phyloP scores from a whole-genome alignment of 2,113 vertebrate species.

The Mobula hypostoma region DNA sequence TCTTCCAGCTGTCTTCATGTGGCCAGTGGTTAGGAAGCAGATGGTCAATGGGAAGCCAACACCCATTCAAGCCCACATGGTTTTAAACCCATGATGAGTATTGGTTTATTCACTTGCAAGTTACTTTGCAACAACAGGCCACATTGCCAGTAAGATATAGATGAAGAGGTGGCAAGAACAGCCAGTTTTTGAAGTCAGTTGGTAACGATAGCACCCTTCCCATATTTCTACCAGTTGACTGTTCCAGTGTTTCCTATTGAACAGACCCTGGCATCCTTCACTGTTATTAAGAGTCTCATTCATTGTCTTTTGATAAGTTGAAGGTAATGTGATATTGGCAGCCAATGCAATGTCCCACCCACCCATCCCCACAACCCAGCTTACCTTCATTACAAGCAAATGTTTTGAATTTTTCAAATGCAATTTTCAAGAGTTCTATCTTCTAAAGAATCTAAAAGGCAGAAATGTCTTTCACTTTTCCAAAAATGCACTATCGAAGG shows the following conservation, averaged over 20 bases:
- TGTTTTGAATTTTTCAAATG: background rate
- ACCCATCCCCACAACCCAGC: background rate
- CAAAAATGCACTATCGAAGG: background rate
- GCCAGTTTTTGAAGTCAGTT: background rate
- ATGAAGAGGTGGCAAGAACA: no score
- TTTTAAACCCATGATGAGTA: background rate
- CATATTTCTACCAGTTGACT: background rate
- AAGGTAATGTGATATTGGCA: background rate
- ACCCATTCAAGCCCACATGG: no score
- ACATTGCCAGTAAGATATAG: background rate
- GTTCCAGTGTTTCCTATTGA: background rate
- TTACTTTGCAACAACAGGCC: background rate
- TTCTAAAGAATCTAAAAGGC: background rate
- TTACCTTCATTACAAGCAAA: background rate
- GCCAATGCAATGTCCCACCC: background rate
- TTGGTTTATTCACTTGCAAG: background rate
- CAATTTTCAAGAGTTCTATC: background rate
- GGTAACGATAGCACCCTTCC: background rate
- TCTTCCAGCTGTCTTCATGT: background rate
- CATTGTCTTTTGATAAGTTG: background rate
- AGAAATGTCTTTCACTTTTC: background rate
- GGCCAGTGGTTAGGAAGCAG: background rate
- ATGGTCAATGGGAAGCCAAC: background rate
- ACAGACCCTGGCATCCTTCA: background rate
- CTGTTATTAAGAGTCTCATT: background rate